Base-by-base conservation (phyloP, 2,888 invertebrate species). In the Smittia aterrima region DNA sequence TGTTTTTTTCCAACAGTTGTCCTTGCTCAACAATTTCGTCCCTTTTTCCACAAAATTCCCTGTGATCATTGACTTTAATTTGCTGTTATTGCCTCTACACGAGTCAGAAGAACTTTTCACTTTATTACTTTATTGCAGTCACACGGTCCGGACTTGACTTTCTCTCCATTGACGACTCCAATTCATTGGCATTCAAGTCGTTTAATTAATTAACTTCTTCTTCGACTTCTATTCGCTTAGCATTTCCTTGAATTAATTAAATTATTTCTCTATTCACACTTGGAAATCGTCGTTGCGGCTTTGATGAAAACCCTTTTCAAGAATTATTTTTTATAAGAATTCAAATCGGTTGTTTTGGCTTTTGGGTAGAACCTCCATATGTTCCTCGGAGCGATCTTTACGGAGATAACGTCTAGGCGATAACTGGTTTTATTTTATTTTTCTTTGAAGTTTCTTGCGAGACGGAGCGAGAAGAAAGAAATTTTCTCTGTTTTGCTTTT, bases 11-110 rank as follows among this genome's bases (percentile, higher is more conserved):
- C 64, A 27, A 64, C 47, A 41, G n/a, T 24, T 71, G 27, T 71
- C 70, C 70, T 71, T 71, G 53, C 47, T 9, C 25, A 20, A 6
- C 16, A n/a, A 1, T 66, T 40, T 13, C 24, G n/a, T 58, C 9
- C 4, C n/a, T 53, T 47, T n/a, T 70, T 53, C 4, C 70, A 11
- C 41, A 3, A 53, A 24, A 41, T 9, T 53, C 27, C 38, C 38
- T 38, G 62, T 72, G 62, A 72, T 72, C 24, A 72, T 72, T 72
- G 72, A 72, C 72, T 58, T 71, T 72, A 72, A 72, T 70, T 53
- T 54, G 13, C 40, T 72, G 58, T 62, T 72, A 40, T 72, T 58
- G 72, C 72, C 7, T 58, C 13, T 24, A 72, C 72, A 72, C 58
- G 72, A 72, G 38, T 16, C 71, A 22, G 32, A 53, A 11, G 13